Base-by-base conservation (phyloP, 2,888 invertebrate genomes). In the Diploptera punctata region DNA sequence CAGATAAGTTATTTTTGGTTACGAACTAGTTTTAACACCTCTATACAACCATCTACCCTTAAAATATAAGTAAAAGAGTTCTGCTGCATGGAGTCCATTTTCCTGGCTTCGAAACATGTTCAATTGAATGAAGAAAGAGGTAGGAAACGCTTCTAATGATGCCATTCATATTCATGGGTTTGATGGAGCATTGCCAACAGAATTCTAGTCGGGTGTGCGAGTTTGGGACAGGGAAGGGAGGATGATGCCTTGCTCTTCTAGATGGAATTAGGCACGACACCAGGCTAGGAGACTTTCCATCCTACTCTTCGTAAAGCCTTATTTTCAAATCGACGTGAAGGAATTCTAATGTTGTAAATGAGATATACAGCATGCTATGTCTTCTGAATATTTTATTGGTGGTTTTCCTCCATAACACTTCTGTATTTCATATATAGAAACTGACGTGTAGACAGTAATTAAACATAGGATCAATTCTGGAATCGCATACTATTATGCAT, bases 151-250 rank as follows among this genome's bases (percentile, higher is more conserved):
- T 19, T 33, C 72, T 73, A 73, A 73, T 73, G 70, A 70, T 54
- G 61, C 26, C 70, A 70, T 73, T 73, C 73, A 73, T 73, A 73
- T 73, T 73, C 73, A 73, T 73, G 67, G 70, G 54, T 47, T 65
- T 70, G 70, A 70, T 73, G 73, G 70, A 73, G 57, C 70, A 57
- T 31, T 70, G 70, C 73, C 70, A 70, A 62, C 19, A 52, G 24
- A 52, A 52, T 52, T 52, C 52, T 24, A 52, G 21, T 13, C 21
- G 19, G 24, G 19, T 19, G n/a, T 1, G 26, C 3, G 47, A n/a
- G 7, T 7, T n/a, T 7, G 47, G 47, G 47, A n/a, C 3, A n/a
- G n/a, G 16, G 26, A 29, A 24, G 29, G 57, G 26, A 16, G 54
- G 33, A 33, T 5, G 33, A 5, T 7, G 33, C 33, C 7, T 10